Evolutionary conservation across 1,140 invertebrate genomes (phyloP), one percentile per base, ranked within the genome.

Genomic region (Gonatopus flavifemur): DNA sequence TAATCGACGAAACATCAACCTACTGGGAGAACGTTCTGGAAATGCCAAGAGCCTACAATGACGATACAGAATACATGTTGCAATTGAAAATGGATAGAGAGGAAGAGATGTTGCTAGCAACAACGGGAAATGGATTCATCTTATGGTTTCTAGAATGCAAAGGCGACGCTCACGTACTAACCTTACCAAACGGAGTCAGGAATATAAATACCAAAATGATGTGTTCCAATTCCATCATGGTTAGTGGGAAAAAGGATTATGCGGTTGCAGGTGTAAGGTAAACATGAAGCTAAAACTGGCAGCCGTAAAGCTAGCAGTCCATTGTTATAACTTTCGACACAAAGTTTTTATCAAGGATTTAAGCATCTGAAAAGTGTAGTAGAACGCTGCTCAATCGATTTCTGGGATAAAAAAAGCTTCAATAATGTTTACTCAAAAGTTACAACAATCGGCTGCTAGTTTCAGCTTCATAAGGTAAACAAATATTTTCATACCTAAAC

Each of bases 191-290:
- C 57, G 93, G 92, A 0, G 90, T 94, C 3, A 80, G 94, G 37
- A 98, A 98, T 69, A 98, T 98, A 41, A 92, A 90, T 7, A 94
- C 91, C 0, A 91, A 87, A 68, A 88, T 93, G 76, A 84, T 94
- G 60, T 84, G 85, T 49, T 94, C 92, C 0, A 96, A 94, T 69
- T 93, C 92, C 0, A 87, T 95, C 25, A 93, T 95, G 77, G 81
- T 98, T 40, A 95, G 93, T 56, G 90, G 89, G 33, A 88, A 88
- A 32, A 88, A 92, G 64, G 89, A 93, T 66, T 96, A 94, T 70
- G 91, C 94, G 1, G 91, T 98, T 2, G 95, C 95, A 33, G 95
- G 94, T 15, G 94, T 98, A 1, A 84, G 88, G 88, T 89, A 60
- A 21, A 37, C 4, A 6, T 32, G 3, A 8, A 1, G 3, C 16